Conservation (phyloP, 1,140 invertebrate species). For the Bombus breviceps region DNA sequence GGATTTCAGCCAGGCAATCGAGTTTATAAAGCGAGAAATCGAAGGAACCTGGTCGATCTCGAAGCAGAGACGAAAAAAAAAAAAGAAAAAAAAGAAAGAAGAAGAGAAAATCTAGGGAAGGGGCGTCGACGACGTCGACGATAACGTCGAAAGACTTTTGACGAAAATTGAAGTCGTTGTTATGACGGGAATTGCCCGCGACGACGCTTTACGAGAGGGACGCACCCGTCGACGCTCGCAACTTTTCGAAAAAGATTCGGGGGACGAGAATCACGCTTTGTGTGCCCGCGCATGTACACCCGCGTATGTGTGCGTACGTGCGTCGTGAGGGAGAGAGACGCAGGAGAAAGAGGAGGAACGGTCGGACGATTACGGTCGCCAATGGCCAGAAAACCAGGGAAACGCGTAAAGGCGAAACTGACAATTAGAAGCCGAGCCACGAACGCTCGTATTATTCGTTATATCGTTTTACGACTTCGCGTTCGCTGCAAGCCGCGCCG, state of each 20-base stretch:
- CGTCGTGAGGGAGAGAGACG: not conserved
- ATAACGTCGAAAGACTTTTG: conserved; percentile 80
- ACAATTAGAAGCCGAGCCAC: conserved; percentile 46
- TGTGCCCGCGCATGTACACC: too few species aligned
- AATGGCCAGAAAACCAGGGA: conserved; percentile 18
- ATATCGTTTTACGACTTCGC: conserved; percentile 50
- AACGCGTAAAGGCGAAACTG: conserved; percentile 43
- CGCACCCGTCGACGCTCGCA: conserved; percentile 53
- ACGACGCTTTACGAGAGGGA: conserved; percentile 76
- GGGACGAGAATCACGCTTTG: not conserved
- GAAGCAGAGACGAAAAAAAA: not conserved
- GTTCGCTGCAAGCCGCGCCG: conserved; percentile 17
- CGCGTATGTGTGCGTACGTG: not conserved
- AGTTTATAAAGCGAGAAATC: conserved; percentile 83
- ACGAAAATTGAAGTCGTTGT: conserved; percentile 83
- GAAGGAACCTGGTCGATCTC: conserved; percentile 67
- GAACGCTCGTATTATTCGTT: conserved; percentile 52
- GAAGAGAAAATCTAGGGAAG: not conserved
- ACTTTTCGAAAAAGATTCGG: conserved; percentile 55
- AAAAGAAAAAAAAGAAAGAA: too few species aligned
- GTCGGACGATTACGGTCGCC: conserved; percentile 5
- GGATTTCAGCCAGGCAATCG: conserved; percentile 75
- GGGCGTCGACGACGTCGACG: conserved; percentile 53
- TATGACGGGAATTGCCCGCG: conserved; percentile 80
- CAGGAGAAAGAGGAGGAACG: not conserved